Percentiles rank a stretch among this genome's conserved stretches.
Evolutionary conservation across 1,140 invertebrate genomes (phyloP).

Genomic region (Trypoxylus dichotomus): DNA sequence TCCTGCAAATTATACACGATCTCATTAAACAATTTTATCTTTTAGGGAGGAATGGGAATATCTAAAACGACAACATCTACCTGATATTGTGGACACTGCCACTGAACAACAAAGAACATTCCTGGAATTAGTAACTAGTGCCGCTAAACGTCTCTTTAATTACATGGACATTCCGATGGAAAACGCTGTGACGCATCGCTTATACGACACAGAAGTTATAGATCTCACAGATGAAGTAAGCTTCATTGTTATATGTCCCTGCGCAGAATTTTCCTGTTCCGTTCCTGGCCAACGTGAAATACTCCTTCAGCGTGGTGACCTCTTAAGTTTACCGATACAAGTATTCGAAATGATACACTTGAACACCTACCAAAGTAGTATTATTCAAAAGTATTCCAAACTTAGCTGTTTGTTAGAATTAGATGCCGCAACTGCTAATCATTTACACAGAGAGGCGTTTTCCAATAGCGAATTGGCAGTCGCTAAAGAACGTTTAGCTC

Average conservation of each 20-base stretch:
- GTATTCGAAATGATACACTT: constrained; percentile 92
- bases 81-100: constrained; percentile 52
- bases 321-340: constrained; percentile 84
- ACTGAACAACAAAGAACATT: constrained; percentile 80
- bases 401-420: constrained; percentile 90
- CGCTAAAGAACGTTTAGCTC: constrained; percentile 81
- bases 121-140: constrained; percentile 71
- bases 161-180: constrained; percentile 77
- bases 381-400: constrained; percentile 86
- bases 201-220: constrained; percentile 91
- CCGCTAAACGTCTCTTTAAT: constrained; percentile 71
- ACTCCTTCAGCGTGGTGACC: constrained; percentile 75
- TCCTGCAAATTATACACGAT: too few species aligned
- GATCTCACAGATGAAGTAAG: constrained; percentile 87
- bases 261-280: constrained; percentile 85
- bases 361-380: constrained; percentile 84
- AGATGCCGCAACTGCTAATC: constrained; percentile 88
- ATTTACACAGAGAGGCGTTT: constrained; percentile 91
- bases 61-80: constrained; percentile 62
- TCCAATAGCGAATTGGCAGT: constrained; percentile 82
- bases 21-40: background rate
- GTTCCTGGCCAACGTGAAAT: constrained; percentile 85
- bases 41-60: constrained; percentile 90
- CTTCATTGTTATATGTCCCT: constrained; percentile 86
- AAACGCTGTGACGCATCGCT: constrained; percentile 69